These are phyloP conservation scores for Anguilla pacifica DNA, from an alignment of 2,797 vertebrate genomes.

Conservation along the genomic window DNA sequence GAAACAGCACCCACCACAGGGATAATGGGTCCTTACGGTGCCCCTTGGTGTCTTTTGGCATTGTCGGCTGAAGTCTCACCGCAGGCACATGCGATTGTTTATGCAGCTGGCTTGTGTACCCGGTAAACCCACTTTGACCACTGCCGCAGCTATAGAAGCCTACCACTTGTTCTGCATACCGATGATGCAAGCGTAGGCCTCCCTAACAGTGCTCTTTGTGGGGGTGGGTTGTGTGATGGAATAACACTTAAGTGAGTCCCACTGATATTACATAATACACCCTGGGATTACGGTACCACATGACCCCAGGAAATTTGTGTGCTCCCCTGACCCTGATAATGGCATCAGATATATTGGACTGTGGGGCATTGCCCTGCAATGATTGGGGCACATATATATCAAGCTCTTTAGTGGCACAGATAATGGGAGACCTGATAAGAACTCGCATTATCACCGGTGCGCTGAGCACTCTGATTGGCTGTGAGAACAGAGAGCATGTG, in stretches of 20 bases:
- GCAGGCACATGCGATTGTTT: background rate
- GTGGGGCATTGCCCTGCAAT: background rate
- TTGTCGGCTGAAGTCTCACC: background rate
- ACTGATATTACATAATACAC: background rate
- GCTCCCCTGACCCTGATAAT: background rate
- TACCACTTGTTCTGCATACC: background rate
- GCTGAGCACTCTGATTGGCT: conserved; percentile 30
- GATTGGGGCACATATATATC: background rate
- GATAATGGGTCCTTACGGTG: background rate
- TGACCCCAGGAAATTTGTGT: background rate
- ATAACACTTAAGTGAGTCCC: background rate
- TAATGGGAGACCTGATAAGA: background rate
- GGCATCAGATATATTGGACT: background rate
- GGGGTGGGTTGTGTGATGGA: background rate
- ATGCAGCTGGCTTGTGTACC: background rate
- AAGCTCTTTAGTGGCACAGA: background rate
- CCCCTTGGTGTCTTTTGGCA: background rate
- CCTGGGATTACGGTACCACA: background rate
- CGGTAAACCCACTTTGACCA: background rate
- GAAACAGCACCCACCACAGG: background rate
- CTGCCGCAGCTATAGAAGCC: background rate
- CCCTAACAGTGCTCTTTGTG: background rate
- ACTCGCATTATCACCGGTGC: background rate
- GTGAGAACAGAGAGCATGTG: conserved; percentile 51
- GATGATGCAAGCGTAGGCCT: background rate